Conservation (phyloP, 2,113 vertebrate species). For the Triplophysa tibetana region DNA sequence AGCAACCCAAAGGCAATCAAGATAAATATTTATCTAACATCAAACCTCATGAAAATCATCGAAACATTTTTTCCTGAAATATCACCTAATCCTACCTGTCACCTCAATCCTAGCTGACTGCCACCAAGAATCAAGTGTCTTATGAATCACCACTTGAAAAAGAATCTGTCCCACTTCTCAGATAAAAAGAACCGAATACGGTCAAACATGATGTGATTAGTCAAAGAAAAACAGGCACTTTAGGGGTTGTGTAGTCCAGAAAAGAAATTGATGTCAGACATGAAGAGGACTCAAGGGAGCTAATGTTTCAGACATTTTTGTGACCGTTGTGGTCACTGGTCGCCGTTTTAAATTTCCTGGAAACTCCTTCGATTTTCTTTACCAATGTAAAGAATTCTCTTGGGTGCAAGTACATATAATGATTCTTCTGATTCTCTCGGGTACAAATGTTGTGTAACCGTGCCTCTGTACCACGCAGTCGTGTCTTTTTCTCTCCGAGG, state of each 20-base stretch:
- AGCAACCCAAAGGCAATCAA: too few species aligned
- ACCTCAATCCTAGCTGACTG: not conserved
- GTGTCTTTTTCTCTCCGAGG: not conserved
- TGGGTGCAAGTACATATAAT: not conserved
- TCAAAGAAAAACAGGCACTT: slow-evolving; percentile 19
- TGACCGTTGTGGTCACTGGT: slow-evolving; percentile 6
- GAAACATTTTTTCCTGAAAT: too few species aligned
- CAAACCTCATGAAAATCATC: too few species aligned
- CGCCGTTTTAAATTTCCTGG: not conserved
- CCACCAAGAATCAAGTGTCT: not conserved
- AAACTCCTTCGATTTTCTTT: not conserved
- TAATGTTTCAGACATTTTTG: slow-evolving; percentile 32
- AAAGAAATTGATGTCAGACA: slow-evolving; percentile 42
- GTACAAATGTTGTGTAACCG: slow-evolving; percentile 11
- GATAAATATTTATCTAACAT: too few species aligned
- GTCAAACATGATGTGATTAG: slow-evolving; percentile 45
- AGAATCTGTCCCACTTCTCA: slow-evolving; percentile 7
- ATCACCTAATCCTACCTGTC: not conserved
- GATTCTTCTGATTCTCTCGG: not conserved
- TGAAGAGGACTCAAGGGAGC: slow-evolving; percentile 41
- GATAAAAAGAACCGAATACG: slow-evolving; percentile 21
- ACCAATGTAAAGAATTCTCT: slow-evolving; percentile 5
- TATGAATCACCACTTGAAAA: slow-evolving; percentile 5
- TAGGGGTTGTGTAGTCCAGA: slow-evolving; percentile 9
- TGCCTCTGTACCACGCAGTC: not conserved